phyloP scores from a whole-genome alignment of 2,113 vertebrate species.

The Steatornis caripensis region DNA sequence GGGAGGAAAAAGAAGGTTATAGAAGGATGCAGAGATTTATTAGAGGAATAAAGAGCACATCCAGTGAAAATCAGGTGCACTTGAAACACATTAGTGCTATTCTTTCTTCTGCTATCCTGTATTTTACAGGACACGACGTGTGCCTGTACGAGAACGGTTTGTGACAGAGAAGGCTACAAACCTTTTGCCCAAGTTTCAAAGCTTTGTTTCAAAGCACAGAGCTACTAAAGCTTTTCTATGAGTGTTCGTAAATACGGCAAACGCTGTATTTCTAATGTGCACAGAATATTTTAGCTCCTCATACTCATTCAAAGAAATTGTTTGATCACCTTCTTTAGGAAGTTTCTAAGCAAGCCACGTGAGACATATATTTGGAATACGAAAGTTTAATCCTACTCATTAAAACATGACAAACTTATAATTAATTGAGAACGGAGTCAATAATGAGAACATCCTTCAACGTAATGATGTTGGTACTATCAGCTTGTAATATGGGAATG shows the following conservation, averaged over 20 bases:
- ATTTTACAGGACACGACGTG: neutral
- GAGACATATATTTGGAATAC: slow-evolving; percentile 15
- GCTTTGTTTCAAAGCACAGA: neutral
- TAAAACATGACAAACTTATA: slow-evolving; percentile 48
- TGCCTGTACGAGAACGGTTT: neutral
- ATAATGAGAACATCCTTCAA: slow-evolving; percentile 48
- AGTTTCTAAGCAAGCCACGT: neutral
- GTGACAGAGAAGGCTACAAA: neutral
- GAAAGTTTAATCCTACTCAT: slow-evolving; percentile 53
- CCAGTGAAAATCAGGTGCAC: neutral
- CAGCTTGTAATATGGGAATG: slow-evolving; percentile 11
- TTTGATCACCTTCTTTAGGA: neutral
- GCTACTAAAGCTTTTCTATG: neutral
- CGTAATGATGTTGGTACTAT: slow-evolving; percentile 38
- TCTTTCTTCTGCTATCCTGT: neutral
- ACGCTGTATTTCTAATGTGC: neutral
- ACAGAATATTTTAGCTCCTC: neutral
- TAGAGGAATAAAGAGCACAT: neutral
- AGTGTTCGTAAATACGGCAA: neutral
- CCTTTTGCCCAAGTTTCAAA: neutral
- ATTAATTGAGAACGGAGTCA: slow-evolving; percentile 51
- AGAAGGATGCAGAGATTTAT: neutral
- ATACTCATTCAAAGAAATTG: neutral
- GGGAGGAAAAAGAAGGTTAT: neutral
- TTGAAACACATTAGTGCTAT: neutral